Percentiles rank a stretch among this genome's conserved stretches.
These are phyloP conservation scores for Drosophila algonquin DNA, from an alignment of 2,888 invertebrate genomes.

Conservation along the genomic window DNA sequence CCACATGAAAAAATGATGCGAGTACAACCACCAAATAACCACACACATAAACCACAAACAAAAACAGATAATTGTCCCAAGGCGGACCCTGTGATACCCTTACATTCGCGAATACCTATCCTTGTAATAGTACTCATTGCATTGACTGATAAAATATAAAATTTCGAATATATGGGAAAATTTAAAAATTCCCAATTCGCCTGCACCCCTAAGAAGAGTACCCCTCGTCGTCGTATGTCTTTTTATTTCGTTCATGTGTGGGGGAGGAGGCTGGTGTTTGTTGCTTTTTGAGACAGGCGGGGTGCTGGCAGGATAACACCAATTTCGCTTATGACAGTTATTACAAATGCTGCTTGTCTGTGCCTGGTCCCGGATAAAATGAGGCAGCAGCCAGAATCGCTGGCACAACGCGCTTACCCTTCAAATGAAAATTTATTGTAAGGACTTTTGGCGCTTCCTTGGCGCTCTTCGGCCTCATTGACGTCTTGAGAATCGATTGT, in stretches of 20 bases:
- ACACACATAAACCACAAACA: too few species aligned
- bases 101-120: too few species aligned
- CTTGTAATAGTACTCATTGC: too few species aligned
- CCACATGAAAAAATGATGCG: too few species aligned
- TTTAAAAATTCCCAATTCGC: neutral
- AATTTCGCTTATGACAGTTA: conserved; percentile 79
- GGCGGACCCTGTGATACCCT: too few species aligned
- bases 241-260: conserved; percentile 54
- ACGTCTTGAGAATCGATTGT: conserved; percentile 63
- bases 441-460: conserved; percentile 48
- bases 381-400: conserved; percentile 53
- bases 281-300: conserved; percentile 42
- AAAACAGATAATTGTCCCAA: too few species aligned
- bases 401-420: conserved; percentile 68
- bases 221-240: conserved; percentile 9
- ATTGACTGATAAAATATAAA: too few species aligned
- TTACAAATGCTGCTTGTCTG: conserved; percentile 74
- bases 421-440: conserved; percentile 72
- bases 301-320: conserved; percentile 68
- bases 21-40: too few species aligned
- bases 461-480: conserved; percentile 42
- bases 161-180: too few species aligned
- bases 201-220: neutral
- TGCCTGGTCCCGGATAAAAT: conserved; percentile 47
- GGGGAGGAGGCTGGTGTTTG: neutral